Evolutionary conservation across 2,797 vertebrate species (phyloP).

Genomic region (Coregonus sp.): DNA sequence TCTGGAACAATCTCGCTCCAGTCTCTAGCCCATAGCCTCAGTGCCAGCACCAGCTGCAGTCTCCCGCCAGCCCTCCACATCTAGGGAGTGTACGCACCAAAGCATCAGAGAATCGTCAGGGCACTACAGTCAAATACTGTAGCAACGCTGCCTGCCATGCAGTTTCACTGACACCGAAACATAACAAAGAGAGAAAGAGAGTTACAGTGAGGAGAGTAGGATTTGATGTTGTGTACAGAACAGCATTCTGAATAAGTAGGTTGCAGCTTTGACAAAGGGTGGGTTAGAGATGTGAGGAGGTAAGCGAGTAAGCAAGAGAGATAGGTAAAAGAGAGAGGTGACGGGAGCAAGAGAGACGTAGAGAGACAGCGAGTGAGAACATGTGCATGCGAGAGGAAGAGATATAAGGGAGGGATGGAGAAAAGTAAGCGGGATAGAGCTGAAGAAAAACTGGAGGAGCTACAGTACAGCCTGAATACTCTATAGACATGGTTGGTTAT

Average conservation of each 20-base stretch:
- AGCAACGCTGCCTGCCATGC: constrained; percentile 17
- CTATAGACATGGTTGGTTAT: no score
- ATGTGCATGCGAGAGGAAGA: no score
- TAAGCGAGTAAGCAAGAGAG: not conserved
- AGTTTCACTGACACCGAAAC: not conserved
- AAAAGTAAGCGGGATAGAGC: no score
- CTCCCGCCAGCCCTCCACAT: constrained; percentile 43
- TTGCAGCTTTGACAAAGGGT: not conserved
- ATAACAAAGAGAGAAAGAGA: no score
- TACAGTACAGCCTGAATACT: no score
- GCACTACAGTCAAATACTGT: constrained; percentile 27
- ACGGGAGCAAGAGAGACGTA: not conserved
- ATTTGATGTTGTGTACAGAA: not conserved
- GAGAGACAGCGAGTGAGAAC: not conserved
- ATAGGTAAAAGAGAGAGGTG: not conserved
- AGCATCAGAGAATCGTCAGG: constrained; percentile 43
- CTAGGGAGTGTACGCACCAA: constrained; percentile 36
- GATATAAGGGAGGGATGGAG: no score
- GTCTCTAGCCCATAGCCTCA: constrained; percentile 49
- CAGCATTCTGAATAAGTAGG: not conserved
- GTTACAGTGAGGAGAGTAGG: not conserved
- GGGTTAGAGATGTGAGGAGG: constrained; percentile 22
- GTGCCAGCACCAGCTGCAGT: constrained; percentile 43
- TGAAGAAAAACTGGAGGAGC: no score
- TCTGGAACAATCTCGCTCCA: constrained; percentile 50